A percentile compares a stretch with the other conserved stretches of the same genome.
These are phyloP conservation scores for Lutjanus campechanus DNA, from an alignment of 2,797 vertebrate species.

Conservation along the genomic window DNA sequence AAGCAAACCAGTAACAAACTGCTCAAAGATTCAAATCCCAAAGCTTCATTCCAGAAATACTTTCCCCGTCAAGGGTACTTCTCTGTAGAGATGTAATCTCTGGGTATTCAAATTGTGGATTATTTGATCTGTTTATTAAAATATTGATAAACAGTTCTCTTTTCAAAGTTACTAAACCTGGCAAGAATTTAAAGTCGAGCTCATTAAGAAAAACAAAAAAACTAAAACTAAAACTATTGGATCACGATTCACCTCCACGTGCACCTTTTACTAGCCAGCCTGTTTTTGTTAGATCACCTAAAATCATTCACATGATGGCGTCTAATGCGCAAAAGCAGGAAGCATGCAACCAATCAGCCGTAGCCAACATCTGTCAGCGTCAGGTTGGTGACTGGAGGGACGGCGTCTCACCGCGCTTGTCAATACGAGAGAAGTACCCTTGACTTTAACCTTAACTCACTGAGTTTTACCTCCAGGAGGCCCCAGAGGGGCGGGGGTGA, in stretches of 20 bases:
- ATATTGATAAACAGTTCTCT: not conserved
- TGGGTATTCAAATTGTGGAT: not conserved
- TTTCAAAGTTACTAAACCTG: not conserved
- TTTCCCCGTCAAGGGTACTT: conserved; percentile 71
- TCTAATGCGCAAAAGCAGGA: not conserved
- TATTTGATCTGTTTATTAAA: not conserved
- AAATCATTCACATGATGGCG: not conserved
- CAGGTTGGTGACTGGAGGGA: not conserved
- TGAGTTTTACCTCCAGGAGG: conserved; percentile 81
- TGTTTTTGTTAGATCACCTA: not conserved
- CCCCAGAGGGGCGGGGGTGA: conserved; percentile 78
- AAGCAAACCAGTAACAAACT: conserved; percentile 25
- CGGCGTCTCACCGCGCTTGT: not conserved
- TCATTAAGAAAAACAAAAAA: not conserved
- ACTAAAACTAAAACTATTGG: no score
- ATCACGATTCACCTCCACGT: not conserved
- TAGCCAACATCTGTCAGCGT: not conserved
- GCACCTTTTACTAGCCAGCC: not conserved
- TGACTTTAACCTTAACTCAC: conserved; percentile 48
- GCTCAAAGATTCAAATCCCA: conserved; percentile 38
- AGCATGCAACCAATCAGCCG: not conserved
- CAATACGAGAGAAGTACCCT: conserved; percentile 71
- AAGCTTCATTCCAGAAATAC: conserved; percentile 56
- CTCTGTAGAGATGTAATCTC: conserved; percentile 39
- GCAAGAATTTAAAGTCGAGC: no score